These are phyloP conservation scores for Elanus axillaris DNA, from an alignment of 2,113 vertebrate genomes.

Conservation along the genomic window DNA sequence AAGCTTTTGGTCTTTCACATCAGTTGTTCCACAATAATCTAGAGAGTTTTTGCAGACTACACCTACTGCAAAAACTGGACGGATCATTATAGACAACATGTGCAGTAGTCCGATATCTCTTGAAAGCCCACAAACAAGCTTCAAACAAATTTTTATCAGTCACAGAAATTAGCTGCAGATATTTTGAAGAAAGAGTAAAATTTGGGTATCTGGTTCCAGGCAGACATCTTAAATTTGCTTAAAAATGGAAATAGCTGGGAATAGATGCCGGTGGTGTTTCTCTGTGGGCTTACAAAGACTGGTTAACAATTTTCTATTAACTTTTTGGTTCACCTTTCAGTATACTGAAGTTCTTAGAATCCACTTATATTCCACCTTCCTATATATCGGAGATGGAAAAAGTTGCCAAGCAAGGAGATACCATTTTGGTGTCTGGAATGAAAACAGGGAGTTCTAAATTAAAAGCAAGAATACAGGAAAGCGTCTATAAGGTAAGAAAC, in stretches of 20 bases:
- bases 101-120: conserved; percentile 22
- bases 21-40: neutral
- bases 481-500: conserved; percentile 71
- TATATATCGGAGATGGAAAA: conserved; percentile 97
- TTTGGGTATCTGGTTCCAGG: neutral
- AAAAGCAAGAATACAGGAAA: conserved; percentile 76
- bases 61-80: neutral
- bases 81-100: neutral
- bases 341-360: conserved; percentile 91
- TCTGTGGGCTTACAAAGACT: neutral
- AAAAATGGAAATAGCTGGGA: neutral
- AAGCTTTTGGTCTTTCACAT: neutral
- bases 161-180: conserved; percentile 9
- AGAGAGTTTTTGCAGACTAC: neutral
- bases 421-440: conserved; percentile 78
- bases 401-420: conserved; percentile 89
- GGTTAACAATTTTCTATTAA: neutral
- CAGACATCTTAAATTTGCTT: neutral
- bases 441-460: conserved; percentile 80
- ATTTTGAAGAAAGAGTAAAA: neutral
- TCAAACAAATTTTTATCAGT: conserved; percentile 12
- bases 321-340: conserved; percentile 63
- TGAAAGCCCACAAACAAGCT: neutral
- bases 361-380: conserved; percentile 86
- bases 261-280: neutral